Conservation (phyloP, 2,888 invertebrate genomes). For the Platycheirus rosarum region DNA sequence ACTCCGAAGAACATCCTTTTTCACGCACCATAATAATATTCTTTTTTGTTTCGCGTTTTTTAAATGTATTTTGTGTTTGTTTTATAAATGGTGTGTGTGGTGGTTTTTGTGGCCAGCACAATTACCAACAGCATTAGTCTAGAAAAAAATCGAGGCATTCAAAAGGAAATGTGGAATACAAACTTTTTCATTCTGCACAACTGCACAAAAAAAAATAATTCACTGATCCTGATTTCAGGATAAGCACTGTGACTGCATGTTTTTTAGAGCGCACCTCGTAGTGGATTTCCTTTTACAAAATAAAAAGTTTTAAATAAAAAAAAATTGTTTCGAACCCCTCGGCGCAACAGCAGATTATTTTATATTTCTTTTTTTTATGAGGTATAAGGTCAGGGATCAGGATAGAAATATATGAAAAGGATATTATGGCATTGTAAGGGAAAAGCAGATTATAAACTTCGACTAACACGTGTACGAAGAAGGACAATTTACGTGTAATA, state of each 20-base stretch:
- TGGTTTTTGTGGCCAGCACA: slow-evolving; percentile 49
- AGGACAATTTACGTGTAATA: too few species aligned
- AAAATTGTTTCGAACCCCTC: slow-evolving; percentile 50
- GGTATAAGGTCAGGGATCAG: slow-evolving; percentile 40
- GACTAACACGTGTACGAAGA: neutral
- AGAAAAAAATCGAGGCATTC: slow-evolving; percentile 31
- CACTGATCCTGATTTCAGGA: slow-evolving; percentile 52
- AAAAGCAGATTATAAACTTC: neutral
- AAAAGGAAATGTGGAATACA: slow-evolving; percentile 69
- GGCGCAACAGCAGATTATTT: slow-evolving; percentile 43
- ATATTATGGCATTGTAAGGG: neutral
- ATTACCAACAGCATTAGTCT: slow-evolving; percentile 54
- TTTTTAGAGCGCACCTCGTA: slow-evolving; percentile 68
- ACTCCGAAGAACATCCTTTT: slow-evolving; percentile 47
- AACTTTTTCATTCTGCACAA: slow-evolving; percentile 42
- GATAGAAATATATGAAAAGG: neutral
- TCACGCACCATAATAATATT: slow-evolving; percentile 44
- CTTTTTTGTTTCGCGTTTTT: slow-evolving; percentile 1
- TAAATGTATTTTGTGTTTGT: slow-evolving; percentile 21
- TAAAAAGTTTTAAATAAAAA: slow-evolving; percentile 19
- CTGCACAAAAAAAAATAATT: slow-evolving; percentile 17
- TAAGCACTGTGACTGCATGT: slow-evolving; percentile 71
- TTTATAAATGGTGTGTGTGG: slow-evolving; percentile 48
- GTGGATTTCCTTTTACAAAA: slow-evolving; percentile 46
- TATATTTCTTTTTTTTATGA: slow-evolving; percentile 30